These are phyloP conservation scores for Phyllotreta striolata DNA, from an alignment of 2,888 invertebrate species.

Conservation along the genomic window DNA sequence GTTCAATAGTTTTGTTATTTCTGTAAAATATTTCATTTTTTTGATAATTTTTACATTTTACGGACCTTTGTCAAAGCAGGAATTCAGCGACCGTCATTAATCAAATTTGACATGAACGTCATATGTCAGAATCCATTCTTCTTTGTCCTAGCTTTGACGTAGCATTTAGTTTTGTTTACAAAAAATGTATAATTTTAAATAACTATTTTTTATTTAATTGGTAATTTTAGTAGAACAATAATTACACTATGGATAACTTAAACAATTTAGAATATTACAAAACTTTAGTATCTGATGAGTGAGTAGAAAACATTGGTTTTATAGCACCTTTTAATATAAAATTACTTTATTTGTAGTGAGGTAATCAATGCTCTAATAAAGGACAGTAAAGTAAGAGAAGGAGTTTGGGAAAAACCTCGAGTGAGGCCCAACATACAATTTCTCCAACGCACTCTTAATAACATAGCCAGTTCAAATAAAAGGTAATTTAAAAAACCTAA, in stretches of 20 bases:
- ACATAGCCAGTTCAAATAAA: conserved; percentile 45
- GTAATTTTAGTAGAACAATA: neutral
- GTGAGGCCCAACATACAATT: conserved; percentile 47
- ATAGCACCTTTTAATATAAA: conserved; percentile 1
- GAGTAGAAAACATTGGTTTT: conserved; percentile 18
- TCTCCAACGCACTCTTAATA: conserved; percentile 46
- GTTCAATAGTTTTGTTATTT: no score
- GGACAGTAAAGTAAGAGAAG: conserved; percentile 46
- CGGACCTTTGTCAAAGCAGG: no score
- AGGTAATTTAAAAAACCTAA: conserved; percentile 34
- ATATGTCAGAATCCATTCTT: no score
- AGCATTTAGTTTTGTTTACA: neutral
- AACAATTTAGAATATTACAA: conserved; percentile 40
- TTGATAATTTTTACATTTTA: no score
- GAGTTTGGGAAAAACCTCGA: conserved; percentile 40
- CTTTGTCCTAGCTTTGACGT: no score
- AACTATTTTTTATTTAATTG: neutral
- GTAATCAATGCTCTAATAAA: conserved; percentile 45
- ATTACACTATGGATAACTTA: conserved; percentile 7
- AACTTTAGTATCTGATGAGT: conserved; percentile 42
- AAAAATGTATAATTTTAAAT: neutral
- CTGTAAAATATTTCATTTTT: no score
- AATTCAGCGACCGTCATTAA: no score
- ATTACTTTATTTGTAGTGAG: conserved; percentile 36
- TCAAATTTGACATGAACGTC: no score